Conservation (phyloP, 2,888 invertebrate species). For the Nematopogon swammerdamellus region DNA sequence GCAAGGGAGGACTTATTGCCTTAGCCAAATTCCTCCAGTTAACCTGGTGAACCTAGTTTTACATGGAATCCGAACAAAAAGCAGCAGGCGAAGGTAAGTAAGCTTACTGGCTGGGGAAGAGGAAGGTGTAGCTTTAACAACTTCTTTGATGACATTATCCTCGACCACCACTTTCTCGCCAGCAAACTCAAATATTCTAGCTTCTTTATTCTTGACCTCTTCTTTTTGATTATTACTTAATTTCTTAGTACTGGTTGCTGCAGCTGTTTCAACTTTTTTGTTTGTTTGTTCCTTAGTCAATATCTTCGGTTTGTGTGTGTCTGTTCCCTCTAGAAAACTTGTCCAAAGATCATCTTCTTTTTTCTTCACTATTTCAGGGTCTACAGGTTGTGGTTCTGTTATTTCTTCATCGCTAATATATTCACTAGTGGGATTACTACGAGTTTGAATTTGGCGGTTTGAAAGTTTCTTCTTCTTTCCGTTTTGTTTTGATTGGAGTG, state of each 20-base stretch:
- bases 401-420: conserved; percentile 22
- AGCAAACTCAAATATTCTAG: conserved; percentile 79
- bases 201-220: conserved; percentile 54
- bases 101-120: conserved; percentile 22
- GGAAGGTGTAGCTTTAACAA: conserved; percentile 29
- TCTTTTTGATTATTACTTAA: conserved; percentile 27
- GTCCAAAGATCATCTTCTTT: conserved; percentile 77
- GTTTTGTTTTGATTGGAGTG: conserved; percentile 16
- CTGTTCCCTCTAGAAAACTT: conserved; percentile 70
- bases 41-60: no score
- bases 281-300: neutral
- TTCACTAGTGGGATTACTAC: no score
- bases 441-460: neutral
- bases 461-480: conserved; percentile 17
- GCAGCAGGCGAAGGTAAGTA: neutral
- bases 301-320: conserved; percentile 22
- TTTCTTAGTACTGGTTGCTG: conserved; percentile 13
- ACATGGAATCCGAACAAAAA: neutral
- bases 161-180: conserved; percentile 72
- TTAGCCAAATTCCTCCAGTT: no score
- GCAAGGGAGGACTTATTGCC: no score
- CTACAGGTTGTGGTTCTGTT: conserved; percentile 18
- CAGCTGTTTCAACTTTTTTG: conserved; percentile 24
- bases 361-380: conserved; percentile 66
- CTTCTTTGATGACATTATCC: conserved; percentile 38